Evolutionary conservation across 1,140 invertebrate species (phyloP), one percentile per base, ranked within the genome.

Genomic region (Drosophila pectinifera): DNA sequence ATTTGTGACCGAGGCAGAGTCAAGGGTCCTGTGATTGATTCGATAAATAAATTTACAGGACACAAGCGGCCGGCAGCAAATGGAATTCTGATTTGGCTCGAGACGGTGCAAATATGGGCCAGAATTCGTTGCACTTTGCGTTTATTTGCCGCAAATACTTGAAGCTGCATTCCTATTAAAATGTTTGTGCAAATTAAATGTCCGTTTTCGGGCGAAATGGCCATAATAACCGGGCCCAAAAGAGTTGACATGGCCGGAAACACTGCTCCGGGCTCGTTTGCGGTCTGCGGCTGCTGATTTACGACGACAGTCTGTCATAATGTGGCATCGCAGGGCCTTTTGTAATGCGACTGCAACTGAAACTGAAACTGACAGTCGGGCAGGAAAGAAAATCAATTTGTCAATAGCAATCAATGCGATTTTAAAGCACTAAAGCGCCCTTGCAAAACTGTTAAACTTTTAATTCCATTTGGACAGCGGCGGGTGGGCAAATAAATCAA

Each of bases 401-500:
- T 84, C 80, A 84, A 77, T 84, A 58, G 53, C 48, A 85, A 72
- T 72, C 68, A 72, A 70, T 70, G 65, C 65, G 65, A 70, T 58
- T 56, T 83, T 72, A 62, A 80, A 80, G 72, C 58, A 57, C 63
- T 70, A 56, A 58, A 57, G 70, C 63, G 39, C 16, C 22, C 26
- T 34, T 34, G 20, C 65, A 56, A 70, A 70, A 36, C 65, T 75
- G 80, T 84, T 80, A 59, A 84, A 73, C 80, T 85, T 84, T 84
- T 84, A 84, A 84, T 84, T 85, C 81, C 80, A 84, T 84, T 84
- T 76, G 76, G 58, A 59, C 78, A 46, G 61, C 48, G 68, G 65
- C 67, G 76, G 74, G 67, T 72, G 72, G 67, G 57, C 80, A 80
- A 84, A 84, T 84, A 84, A 84, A 84, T 84, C 80, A 84, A 84